A percentile compares a stretch with the other conserved stretches of the same genome.
phyloP scores from a whole-genome alignment of 2,888 invertebrate species.

The Mimumesa dahlbomi region DNA sequence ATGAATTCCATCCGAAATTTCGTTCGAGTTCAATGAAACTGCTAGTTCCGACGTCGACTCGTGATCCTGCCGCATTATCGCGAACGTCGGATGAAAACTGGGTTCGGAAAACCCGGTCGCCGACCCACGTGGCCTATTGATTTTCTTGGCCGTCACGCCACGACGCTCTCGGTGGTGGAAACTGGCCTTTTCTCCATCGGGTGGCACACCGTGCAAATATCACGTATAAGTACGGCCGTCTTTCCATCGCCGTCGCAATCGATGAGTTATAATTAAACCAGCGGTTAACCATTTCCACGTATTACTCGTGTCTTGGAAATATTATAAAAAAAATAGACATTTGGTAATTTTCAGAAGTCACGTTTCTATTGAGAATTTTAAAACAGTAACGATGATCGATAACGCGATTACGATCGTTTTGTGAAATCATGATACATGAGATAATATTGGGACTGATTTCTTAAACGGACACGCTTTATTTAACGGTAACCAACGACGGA shows the following conservation, averaged over 20 bases:
- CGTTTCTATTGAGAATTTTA: too few species aligned
- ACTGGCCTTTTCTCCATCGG: conserved; percentile 43
- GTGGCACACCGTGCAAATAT: conserved; percentile 36
- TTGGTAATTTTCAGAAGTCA: too few species aligned
- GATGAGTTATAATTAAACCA: background rate
- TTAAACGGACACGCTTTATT: too few species aligned
- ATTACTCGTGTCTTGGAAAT: too few species aligned
- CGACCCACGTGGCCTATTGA: conserved; percentile 78
- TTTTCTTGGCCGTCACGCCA: conserved; percentile 67
- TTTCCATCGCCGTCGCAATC: background rate
- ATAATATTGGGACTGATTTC: background rate
- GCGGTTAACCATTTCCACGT: too few species aligned
- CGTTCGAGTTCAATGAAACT: too few species aligned
- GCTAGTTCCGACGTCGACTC: background rate
- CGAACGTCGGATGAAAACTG: conserved; percentile 46
- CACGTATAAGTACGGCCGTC: background rate
- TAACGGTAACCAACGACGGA: background rate
- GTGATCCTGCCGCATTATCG: conserved; percentile 12
- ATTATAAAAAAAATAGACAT: too few species aligned
- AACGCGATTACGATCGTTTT: too few species aligned
- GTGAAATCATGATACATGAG: background rate
- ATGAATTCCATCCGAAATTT: too few species aligned
- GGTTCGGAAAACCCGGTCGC: conserved; percentile 63
- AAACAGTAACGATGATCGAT: too few species aligned
- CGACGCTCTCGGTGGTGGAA: conserved; percentile 43